Evolutionary conservation across 2,888 invertebrate genomes (phyloP).

Genomic region (Thecocarcelia acutangulata): DNA sequence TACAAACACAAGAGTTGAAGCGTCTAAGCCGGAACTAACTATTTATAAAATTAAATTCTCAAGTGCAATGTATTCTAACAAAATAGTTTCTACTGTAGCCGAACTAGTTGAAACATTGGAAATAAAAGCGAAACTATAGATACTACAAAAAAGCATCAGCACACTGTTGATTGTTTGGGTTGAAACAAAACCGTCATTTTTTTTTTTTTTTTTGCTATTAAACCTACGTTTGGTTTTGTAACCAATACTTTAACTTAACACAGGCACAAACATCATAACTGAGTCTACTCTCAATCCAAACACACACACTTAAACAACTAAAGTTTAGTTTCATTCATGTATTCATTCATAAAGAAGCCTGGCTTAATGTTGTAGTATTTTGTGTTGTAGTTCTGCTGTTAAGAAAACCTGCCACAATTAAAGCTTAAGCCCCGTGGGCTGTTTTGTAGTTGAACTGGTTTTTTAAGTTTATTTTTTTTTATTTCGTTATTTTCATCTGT

Average conservation of each 20-base stretch:
- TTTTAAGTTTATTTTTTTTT: slow-evolving; percentile 45
- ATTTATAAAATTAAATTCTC: no score
- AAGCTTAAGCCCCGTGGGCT: slow-evolving; percentile 62
- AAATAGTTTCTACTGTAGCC: no score
- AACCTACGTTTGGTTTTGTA: slow-evolving; percentile 58
- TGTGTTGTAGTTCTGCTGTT: slow-evolving; percentile 5
- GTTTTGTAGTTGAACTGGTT: slow-evolving; percentile 64
- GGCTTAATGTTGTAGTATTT: slow-evolving; percentile 45
- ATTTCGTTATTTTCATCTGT: slow-evolving; percentile 9
- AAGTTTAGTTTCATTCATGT: slow-evolving; percentile 57
- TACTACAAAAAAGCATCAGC: no score
- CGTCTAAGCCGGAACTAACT: no score
- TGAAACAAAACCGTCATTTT: not conserved
- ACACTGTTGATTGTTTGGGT: slow-evolving; percentile 11
- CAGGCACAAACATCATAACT: not conserved
- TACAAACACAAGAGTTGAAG: no score
- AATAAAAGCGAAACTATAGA: no score
- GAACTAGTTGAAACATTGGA: no score
- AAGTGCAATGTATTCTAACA: no score
- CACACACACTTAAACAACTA: not conserved
- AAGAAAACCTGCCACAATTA: slow-evolving; percentile 62
- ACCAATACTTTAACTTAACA: slow-evolving; percentile 55
- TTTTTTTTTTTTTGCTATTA: slow-evolving; percentile 36
- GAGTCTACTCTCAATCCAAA: not conserved
- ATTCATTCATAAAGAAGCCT: slow-evolving; percentile 67